Percentiles rank a stretch among this genome's conserved stretches.
phyloP scores from a whole-genome alignment of 30 jellyfish, hydroid and myxozoan species.

The Sanderia malayensis region DNA sequence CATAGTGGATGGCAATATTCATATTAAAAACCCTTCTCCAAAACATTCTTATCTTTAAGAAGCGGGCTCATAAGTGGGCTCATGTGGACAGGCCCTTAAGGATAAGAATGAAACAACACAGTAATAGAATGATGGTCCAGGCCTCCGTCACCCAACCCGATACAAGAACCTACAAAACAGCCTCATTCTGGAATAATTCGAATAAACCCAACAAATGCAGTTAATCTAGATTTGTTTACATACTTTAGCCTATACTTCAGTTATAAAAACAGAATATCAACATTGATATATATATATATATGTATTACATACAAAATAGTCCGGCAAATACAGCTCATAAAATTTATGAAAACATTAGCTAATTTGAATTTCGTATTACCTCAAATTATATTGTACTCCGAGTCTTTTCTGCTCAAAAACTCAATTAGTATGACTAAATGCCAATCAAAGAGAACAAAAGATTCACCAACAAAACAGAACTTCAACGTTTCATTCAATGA shows the following conservation, averaged over 20 bases:
- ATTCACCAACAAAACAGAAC: not conserved
- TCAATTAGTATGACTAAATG: not conserved
- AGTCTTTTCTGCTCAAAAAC: not conserved
- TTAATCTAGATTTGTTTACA: too few relatives aligned
- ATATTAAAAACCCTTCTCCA: too few relatives aligned
- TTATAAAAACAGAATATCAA: constrained; percentile 3
- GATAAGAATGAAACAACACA: too few relatives aligned
- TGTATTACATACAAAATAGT: constrained; percentile 65
- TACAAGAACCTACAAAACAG: too few relatives aligned
- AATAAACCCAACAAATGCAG: not conserved
- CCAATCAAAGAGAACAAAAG: not conserved
- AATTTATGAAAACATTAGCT: constrained; percentile 46
- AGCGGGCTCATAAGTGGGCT: too few relatives aligned
- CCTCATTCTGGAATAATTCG: too few relatives aligned
- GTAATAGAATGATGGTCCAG: too few relatives aligned
- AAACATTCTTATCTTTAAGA: too few relatives aligned
- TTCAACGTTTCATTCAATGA: not conserved
- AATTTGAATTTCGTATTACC: constrained; percentile 1
- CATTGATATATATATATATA: constrained; percentile 45
- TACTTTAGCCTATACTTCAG: not conserved
- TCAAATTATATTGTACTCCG: not conserved
- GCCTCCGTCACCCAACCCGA: too few relatives aligned
- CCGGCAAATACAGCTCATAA: constrained; percentile 42
- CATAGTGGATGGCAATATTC: too few relatives aligned
- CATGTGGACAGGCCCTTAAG: too few relatives aligned